A percentile compares a stretch with the other conserved stretches of the same genome.
Evolutionary conservation across 2,888 invertebrate genomes (phyloP).

Genomic region (Acrocera orbiculus): DNA sequence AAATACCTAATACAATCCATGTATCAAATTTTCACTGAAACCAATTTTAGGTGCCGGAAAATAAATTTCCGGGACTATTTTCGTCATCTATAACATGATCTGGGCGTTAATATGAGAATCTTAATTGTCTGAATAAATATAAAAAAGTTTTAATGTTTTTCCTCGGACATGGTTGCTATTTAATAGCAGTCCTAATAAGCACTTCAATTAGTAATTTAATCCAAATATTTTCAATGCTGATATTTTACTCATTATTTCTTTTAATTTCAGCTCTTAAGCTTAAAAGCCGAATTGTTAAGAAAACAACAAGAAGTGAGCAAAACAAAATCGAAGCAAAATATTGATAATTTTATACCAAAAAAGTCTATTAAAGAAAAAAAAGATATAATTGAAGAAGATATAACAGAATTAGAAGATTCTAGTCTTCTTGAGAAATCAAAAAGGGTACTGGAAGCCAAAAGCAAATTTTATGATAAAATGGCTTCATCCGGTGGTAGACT

Average conservation of each 20-base stretch:
- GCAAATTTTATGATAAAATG: slow-evolving; percentile 31
- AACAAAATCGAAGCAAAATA: slow-evolving; percentile 38
- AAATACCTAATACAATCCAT: no score
- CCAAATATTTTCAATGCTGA: not conserved
- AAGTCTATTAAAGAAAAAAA: slow-evolving; percentile 19
- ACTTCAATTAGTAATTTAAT: no score
- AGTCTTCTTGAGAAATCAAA: slow-evolving; percentile 29
- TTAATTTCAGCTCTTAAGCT: slow-evolving; percentile 43
- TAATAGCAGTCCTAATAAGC: no score
- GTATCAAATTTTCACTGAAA: no score
- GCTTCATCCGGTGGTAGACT: slow-evolving; percentile 24
- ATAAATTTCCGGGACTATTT: no score
- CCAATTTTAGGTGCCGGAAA: no score
- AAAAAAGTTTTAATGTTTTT: no score
- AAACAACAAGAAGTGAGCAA: slow-evolving; percentile 70
- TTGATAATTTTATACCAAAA: slow-evolving; percentile 35
- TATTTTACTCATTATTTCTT: not conserved
- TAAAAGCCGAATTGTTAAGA: slow-evolving; percentile 75
- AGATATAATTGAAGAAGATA: slow-evolving; percentile 24
- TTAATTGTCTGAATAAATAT: no score
- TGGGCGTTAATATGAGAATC: no score
- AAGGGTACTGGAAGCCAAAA: slow-evolving; percentile 30
- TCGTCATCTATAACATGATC: no score
- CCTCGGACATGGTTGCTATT: no score
- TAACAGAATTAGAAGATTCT: slow-evolving; percentile 24